Conservation (phyloP, 2,797 vertebrate genomes). For the Oreochromis grahami region DNA sequence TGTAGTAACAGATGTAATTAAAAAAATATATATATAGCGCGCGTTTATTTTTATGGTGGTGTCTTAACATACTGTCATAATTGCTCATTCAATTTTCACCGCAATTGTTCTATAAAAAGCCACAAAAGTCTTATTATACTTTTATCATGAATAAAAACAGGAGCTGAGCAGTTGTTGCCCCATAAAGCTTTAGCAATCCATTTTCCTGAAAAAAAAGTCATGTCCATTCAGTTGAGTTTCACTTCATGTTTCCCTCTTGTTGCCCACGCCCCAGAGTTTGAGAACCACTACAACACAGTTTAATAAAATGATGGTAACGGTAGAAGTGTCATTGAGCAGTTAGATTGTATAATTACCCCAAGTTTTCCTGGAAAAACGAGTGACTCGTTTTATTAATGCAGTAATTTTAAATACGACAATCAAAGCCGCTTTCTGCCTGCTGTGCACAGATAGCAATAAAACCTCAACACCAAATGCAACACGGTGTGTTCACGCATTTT, state of each 20-base stretch:
- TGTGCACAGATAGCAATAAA: not conserved
- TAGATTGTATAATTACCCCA: not conserved
- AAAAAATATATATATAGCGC: rapidly evolving
- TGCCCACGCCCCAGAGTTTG: not conserved
- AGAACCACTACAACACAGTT: not conserved
- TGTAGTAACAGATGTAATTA: not conserved
- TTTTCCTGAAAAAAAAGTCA: not conserved
- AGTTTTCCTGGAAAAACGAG: not conserved
- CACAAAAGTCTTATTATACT: not conserved
- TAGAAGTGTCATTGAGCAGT: rapidly evolving
- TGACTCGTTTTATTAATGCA: too few species aligned
- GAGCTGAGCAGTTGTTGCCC: not conserved
- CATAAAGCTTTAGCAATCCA: not conserved
- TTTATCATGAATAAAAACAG: not conserved
- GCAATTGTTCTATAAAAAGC: not conserved
- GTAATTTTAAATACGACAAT: not conserved
- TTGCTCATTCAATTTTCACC: not conserved
- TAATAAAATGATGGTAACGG: not conserved
- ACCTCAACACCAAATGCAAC: rapidly evolving
- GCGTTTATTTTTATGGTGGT: rapidly evolving
- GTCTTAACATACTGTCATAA: not conserved
- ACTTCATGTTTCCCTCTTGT: not conserved
- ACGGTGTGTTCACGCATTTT: not conserved
- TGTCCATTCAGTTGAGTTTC: not conserved
- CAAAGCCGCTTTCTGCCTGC: not conserved